Percentiles rank a stretch among this genome's conserved stretches.
These are phyloP conservation scores for Sebastes oblongus DNA, from an alignment of 2,797 vertebrate species.

Conservation along the genomic window DNA sequence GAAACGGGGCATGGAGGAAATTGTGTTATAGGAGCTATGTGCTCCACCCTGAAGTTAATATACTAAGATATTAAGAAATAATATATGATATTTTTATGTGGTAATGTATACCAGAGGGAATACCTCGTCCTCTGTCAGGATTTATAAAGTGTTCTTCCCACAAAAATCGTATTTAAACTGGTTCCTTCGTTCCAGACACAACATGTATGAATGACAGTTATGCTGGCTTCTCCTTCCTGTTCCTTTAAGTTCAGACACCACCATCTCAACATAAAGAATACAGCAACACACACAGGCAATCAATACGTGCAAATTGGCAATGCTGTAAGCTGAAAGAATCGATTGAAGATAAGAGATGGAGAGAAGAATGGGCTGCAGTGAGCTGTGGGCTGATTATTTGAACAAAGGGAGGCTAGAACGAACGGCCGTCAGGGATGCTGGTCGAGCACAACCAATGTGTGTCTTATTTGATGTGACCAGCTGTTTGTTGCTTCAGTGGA, in stretches of 20 bases:
- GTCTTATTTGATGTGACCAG: slow-evolving; percentile 20
- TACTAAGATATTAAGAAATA: background rate
- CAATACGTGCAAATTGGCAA: slow-evolving; percentile 49
- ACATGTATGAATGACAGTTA: background rate
- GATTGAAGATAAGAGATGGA: slow-evolving; percentile 26
- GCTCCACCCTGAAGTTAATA: background rate
- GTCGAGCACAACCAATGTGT: slow-evolving; percentile 20
- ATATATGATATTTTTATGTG: background rate
- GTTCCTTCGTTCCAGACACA: background rate
- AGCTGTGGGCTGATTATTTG: slow-evolving; percentile 12
- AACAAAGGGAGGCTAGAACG: slow-evolving; percentile 19
- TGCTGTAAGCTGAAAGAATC: slow-evolving; percentile 41
- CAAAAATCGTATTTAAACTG: background rate
- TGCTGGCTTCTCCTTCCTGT: background rate
- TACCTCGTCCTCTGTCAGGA: background rate
- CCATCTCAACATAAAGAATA: slow-evolving; percentile 18
- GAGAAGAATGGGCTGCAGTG: slow-evolving; percentile 16
- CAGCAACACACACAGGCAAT: slow-evolving; percentile 34
- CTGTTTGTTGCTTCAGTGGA: slow-evolving; percentile 7
- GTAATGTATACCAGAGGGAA: background rate
- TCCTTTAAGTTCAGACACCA: slow-evolving; percentile 9
- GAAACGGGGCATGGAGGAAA: background rate
- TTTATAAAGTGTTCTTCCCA: background rate
- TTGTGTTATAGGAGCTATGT: background rate
- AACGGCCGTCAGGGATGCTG: background rate